These are phyloP conservation scores for Lydus trimaculatus DNA, from an alignment of 2,888 invertebrate species.

Conservation along the genomic window DNA sequence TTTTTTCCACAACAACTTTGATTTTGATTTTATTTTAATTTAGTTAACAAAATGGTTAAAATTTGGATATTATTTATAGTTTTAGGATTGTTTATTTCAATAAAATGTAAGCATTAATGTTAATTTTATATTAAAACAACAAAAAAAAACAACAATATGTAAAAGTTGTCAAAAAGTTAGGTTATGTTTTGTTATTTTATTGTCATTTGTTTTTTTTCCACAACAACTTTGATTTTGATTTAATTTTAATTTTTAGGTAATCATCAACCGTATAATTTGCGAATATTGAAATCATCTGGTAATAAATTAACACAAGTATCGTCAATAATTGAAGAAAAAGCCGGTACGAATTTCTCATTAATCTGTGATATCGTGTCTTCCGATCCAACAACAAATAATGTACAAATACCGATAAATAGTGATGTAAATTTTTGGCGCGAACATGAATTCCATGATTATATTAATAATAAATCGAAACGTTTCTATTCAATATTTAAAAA, in stretches of 20 bases:
- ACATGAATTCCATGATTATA: conserved; percentile 18
- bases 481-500: conserved; percentile 24
- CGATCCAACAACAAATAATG: conserved; percentile 40
- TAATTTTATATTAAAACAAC: too few species aligned
- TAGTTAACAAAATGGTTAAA: conserved; percentile 38
- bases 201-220: conserved; percentile 26
- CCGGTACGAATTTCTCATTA: conserved; percentile 53
- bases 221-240: too few species aligned
- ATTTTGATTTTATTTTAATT: too few species aligned
- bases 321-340: conserved; percentile 49
- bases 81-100: conserved; percentile 37
- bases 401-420: conserved; percentile 45
- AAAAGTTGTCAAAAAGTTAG: conserved; percentile 10
- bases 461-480: conserved; percentile 14
- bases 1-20: too few species aligned
- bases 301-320: conserved; percentile 50
- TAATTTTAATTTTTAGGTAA: too few species aligned
- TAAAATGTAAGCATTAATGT: conserved; percentile 37
- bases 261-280: conserved; percentile 37
- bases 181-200: conserved; percentile 20
- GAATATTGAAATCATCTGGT: conserved; percentile 51
- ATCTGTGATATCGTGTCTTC: conserved; percentile 53
- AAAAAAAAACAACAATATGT: too few species aligned
- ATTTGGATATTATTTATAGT: conserved; percentile 36
- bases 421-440: conserved; percentile 28